Evolutionary conservation across 23 tunicate genomes (phyloP).

Genomic region (Halocynthia roretzi): DNA sequence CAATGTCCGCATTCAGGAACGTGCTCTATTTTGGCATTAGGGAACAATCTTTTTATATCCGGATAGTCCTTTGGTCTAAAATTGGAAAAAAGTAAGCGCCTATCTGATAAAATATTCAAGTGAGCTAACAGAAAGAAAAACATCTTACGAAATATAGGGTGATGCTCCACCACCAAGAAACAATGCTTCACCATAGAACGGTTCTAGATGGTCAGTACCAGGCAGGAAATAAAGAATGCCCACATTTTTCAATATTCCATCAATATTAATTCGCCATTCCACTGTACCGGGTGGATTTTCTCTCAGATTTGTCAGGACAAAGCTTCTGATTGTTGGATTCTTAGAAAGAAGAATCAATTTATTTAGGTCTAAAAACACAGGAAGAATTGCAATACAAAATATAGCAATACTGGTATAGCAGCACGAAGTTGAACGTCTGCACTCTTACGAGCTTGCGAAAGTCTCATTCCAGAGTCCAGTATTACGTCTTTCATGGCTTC

Average conservation of each 20-base stretch:
- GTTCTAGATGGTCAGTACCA: constrained; percentile 15
- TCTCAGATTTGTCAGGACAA: constrained; percentile 40
- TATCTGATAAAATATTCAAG: too few relatives aligned
- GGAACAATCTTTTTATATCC: constrained; percentile 41
- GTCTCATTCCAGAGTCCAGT: constrained; percentile 7
- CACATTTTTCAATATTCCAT: constrained; percentile 15
- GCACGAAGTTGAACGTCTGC: constrained; percentile 49
- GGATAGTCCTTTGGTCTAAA: constrained; percentile 42
- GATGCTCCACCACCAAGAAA: constrained; percentile 52
- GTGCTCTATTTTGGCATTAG: constrained; percentile 35
- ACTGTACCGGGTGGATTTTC: constrained; percentile 16
- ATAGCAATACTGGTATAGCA: constrained; percentile 14
- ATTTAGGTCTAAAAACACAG: neutral
- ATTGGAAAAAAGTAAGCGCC: neutral
- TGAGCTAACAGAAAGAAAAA: neutral
- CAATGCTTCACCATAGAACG: constrained; percentile 21
- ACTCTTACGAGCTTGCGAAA: constrained; percentile 35
- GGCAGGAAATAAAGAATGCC: neutral
- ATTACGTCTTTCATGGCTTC: constrained; percentile 61
- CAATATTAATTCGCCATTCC: constrained; percentile 53
- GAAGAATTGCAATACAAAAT: neutral
- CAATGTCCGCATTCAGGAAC: constrained; percentile 81
- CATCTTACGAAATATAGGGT: constrained; percentile 28
- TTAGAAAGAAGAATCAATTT: neutral
- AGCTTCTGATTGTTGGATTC: constrained; percentile 26